Evolutionary conservation across 1,140 invertebrate genomes (phyloP).

Genomic region (Drosophila pachea): DNA sequence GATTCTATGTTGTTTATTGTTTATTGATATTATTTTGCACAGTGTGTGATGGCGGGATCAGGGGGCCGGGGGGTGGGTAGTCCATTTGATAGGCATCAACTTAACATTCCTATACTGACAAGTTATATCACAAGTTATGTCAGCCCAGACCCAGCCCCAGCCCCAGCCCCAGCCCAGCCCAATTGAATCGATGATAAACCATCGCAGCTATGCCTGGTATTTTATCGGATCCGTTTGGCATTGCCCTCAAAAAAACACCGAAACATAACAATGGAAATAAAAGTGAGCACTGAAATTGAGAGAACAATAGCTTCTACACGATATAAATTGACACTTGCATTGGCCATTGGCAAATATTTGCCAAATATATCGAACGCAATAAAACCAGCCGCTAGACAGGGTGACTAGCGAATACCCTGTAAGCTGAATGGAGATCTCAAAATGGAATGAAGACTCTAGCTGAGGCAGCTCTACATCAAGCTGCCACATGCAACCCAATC

Average conservation of each 20-base stretch:
- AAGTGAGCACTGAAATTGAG: conserved; percentile 4
- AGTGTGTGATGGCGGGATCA: too few relatives aligned
- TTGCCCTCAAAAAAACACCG: conserved; percentile 38
- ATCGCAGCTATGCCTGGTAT: conserved; percentile 66
- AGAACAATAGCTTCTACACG: conserved; percentile 25
- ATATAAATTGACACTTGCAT: conserved; percentile 51
- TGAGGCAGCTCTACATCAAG: too few relatives aligned
- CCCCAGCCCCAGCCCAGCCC: conserved; percentile 18
- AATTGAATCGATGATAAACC: conserved; percentile 13
- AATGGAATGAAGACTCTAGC: not conserved
- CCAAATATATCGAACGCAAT: conserved; percentile 24
- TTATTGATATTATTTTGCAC: conserved; percentile 29
- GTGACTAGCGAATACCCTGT: conserved; percentile 11
- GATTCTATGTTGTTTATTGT: conserved; percentile 13
- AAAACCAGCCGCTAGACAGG: conserved; percentile 19
- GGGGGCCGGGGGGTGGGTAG: not conserved
- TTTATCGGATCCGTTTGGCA: conserved; percentile 57
- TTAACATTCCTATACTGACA: conserved; percentile 26
- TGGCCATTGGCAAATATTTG: conserved; percentile 52
- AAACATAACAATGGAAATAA: conserved; percentile 20
- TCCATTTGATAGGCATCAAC: conserved; percentile 16
- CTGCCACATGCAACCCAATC: too few relatives aligned
- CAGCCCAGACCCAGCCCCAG: conserved; percentile 27
- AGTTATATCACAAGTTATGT: conserved; percentile 52
- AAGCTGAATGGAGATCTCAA: not conserved